Conservation (phyloP, 1,140 invertebrate genomes). For the Drosophila ohnishii region DNA sequence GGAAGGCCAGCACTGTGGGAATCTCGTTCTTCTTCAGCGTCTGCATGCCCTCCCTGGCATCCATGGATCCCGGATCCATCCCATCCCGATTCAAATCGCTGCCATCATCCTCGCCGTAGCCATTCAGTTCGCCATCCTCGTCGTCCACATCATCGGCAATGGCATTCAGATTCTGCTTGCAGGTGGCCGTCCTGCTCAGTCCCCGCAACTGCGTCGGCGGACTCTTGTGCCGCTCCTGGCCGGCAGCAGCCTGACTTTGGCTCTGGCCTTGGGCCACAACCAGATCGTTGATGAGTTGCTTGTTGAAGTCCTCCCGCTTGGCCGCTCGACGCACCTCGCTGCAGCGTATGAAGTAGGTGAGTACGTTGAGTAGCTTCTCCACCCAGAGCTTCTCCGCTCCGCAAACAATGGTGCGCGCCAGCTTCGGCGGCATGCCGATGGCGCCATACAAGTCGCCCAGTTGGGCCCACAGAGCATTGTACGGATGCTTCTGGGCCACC, state of each 20-base stretch:
- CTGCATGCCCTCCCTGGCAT: conserved; percentile 51
- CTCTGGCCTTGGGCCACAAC: conserved; percentile 56
- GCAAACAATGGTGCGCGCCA: conserved; percentile 91
- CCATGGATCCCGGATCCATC: conserved; percentile 16
- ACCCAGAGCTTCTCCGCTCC: conserved; percentile 88
- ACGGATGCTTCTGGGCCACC: conserved; percentile 84
- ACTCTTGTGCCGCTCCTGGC: conserved; percentile 56
- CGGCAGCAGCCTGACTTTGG: conserved; percentile 8
- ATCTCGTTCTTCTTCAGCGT: conserved; percentile 80
- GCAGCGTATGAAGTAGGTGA: conserved; percentile 94
- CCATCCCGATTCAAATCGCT: conserved; percentile 19
- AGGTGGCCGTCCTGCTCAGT: conserved; percentile 65
- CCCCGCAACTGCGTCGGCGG: conserved; percentile 35
- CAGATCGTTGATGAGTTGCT: conserved; percentile 68
- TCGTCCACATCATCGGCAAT: conserved; percentile 58
- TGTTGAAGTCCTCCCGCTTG: conserved; percentile 82
- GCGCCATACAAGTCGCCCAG: conserved; percentile 92
- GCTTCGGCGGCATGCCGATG: conserved; percentile 89
- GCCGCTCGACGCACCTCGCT: conserved; percentile 86
- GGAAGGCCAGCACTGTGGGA: conserved; percentile 78
- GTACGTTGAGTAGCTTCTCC: conserved; percentile 86
- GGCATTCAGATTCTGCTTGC: conserved; percentile 76
- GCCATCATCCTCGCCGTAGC: conserved; percentile 15
- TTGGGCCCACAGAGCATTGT: conserved; percentile 94
- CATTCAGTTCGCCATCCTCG: conserved; percentile 22